Percentiles rank a stretch among this genome's conserved stretches.
Evolutionary conservation across 1,140 invertebrate genomes (phyloP).

Genomic region (Pararge aegeria): DNA sequence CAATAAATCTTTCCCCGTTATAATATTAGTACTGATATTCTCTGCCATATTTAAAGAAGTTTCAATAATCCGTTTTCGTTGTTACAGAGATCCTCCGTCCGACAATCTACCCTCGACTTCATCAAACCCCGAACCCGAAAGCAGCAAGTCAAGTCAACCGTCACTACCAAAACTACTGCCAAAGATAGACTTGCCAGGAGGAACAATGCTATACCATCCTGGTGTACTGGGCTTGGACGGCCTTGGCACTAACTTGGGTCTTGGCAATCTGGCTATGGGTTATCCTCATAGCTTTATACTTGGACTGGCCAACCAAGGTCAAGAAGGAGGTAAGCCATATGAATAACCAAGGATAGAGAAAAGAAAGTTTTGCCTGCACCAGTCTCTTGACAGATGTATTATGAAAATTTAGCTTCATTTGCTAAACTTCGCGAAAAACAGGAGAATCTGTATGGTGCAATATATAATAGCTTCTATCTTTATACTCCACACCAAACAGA

Average conservation of each 20-base stretch:
- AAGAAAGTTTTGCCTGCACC: too few species aligned
- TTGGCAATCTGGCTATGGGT: slow-evolving; percentile 66
- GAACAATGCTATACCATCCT: slow-evolving; percentile 65
- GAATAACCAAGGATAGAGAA: too few species aligned
- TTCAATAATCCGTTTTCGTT: slow-evolving; percentile 3
- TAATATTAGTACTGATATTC: too few species aligned
- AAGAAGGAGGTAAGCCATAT: slow-evolving; percentile 56
- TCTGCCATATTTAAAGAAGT: too few species aligned
- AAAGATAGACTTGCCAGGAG: slow-evolving; percentile 65
- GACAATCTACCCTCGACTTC: slow-evolving; percentile 58
- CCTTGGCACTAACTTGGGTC: slow-evolving; percentile 56
- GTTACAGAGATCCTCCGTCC: slow-evolving; percentile 42
- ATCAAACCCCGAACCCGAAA: slow-evolving; percentile 60
- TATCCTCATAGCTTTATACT: slow-evolving; percentile 69
- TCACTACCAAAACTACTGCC: slow-evolving; percentile 57
- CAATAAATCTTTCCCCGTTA: too few species aligned
- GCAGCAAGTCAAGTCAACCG: slow-evolving; percentile 51
- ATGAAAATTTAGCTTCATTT: too few species aligned
- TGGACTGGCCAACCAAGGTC: slow-evolving; percentile 67
- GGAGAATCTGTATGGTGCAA: too few species aligned
- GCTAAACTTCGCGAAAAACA: too few species aligned
- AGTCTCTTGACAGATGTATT: too few species aligned
- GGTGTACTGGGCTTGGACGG: slow-evolving; percentile 61
- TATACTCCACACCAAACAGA: too few species aligned
- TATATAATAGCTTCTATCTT: too few species aligned